phyloP scores from a whole-genome alignment of 2,797 vertebrate genomes.

The Octomys mimax region DNA sequence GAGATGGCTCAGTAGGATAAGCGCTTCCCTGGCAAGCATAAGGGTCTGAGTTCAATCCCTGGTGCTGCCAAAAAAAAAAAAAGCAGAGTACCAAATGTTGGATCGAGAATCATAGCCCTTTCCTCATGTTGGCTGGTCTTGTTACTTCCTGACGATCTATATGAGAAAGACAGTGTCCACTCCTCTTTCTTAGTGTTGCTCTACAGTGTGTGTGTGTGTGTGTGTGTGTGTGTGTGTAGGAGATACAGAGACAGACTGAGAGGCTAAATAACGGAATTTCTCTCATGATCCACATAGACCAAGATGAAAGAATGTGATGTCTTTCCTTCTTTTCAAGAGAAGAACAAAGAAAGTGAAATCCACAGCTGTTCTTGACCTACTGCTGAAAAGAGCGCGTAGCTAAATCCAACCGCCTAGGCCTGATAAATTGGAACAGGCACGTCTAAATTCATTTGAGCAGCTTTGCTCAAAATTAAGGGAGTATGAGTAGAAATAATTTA shows the following conservation, averaged over 20 bases:
- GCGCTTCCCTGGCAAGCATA: too few relatives aligned
- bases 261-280: too few relatives aligned
- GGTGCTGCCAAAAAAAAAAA: not conserved
- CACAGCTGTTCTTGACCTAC: not conserved
- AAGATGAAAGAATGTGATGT: not conserved
- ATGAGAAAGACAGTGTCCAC: not conserved
- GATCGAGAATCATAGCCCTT: not conserved
- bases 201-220: not conserved
- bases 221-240: not conserved
- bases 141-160: not conserved
- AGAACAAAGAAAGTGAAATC: not conserved
- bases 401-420: not conserved
- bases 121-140: not conserved
- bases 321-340: not conserved
- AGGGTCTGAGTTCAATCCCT: too few relatives aligned
- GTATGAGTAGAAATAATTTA: slow-evolving; percentile 74
- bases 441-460: slow-evolving; percentile 34
- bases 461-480: slow-evolving; percentile 61
- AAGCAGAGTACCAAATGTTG: not conserved
- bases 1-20: too few relatives aligned
- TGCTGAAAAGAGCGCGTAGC: not conserved
- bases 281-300: not conserved
- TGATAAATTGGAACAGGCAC: not conserved
- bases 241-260: not conserved
- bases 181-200: not conserved